phyloP scores from a whole-genome alignment of 2,113 vertebrate genomes.

The Rhinichthys klamathensis region DNA sequence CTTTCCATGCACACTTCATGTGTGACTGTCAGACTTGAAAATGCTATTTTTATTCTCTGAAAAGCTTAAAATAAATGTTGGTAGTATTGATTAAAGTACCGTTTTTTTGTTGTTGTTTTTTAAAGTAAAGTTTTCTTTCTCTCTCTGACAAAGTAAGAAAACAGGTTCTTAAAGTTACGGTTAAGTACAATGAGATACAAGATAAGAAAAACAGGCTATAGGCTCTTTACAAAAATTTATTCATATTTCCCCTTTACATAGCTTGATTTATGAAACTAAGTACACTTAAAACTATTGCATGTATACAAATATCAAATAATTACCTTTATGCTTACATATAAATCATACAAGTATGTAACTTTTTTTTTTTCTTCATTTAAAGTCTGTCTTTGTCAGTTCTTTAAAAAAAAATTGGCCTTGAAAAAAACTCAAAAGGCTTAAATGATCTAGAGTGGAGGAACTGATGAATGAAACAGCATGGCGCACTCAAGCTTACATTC shows the following conservation, averaged over 20 bases:
- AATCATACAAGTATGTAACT: conserved; percentile 51
- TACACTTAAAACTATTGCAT: conserved; percentile 56
- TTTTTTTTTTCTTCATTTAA: conserved; percentile 15
- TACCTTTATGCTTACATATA: conserved; percentile 39
- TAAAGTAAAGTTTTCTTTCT: background rate
- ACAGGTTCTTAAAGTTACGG: background rate
- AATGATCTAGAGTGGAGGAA: background rate
- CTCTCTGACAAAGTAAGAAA: background rate
- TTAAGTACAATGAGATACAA: too few species aligned
- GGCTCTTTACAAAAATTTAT: conserved; percentile 51
- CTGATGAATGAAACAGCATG: conserved; percentile 2
- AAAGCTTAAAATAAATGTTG: conserved; percentile 20
- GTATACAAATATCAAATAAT: conserved; percentile 53
- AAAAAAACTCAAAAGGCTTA: conserved; percentile 18
- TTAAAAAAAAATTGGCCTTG: conserved; percentile 6
- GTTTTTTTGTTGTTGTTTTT: too few species aligned
- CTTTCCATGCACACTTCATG: conserved; percentile 26
- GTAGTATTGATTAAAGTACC: background rate
- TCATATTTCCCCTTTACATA: conserved; percentile 26
- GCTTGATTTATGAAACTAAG: conserved; percentile 46
- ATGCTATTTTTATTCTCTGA: background rate
- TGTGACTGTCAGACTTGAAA: conserved; percentile 43
- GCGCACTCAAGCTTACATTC: conserved; percentile 7
- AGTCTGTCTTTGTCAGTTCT: conserved; percentile 24
- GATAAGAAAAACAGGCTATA: background rate